Conservation (phyloP, 2,888 invertebrate species). For the Pherbina coryleti region DNA sequence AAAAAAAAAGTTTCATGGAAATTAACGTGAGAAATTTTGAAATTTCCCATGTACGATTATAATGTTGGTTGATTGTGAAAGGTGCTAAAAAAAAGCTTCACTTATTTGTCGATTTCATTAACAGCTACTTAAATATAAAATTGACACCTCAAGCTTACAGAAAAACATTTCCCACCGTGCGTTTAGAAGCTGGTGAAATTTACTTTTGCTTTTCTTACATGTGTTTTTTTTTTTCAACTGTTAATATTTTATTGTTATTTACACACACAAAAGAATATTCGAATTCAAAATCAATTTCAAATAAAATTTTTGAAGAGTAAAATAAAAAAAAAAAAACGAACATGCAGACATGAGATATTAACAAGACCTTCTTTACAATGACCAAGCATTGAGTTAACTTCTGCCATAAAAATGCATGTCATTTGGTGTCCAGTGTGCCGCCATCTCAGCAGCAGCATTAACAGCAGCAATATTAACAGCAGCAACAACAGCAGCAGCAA, state of each 20-base stretch:
- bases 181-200: neutral
- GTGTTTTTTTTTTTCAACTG: neutral
- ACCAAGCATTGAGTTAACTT: neutral
- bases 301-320: neutral
- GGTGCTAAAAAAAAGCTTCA: neutral
- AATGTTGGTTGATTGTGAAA: neutral
- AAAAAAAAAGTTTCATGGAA: no score
- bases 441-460: neutral
- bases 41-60: neutral
- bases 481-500: neutral
- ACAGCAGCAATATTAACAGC: neutral
- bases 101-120: neutral
- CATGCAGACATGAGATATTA: neutral
- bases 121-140: constrained; percentile 11
- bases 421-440: neutral
- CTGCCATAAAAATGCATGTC: neutral
- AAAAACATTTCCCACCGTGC: neutral
- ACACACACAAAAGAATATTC: neutral
- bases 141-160: neutral
- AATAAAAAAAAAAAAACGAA: no score
- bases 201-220: neutral
- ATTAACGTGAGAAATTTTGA: neutral
- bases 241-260: neutral
- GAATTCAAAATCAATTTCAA: neutral
- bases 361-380: neutral